phyloP scores from a whole-genome alignment of 2,888 invertebrate genomes.

The Aradus depressus region DNA sequence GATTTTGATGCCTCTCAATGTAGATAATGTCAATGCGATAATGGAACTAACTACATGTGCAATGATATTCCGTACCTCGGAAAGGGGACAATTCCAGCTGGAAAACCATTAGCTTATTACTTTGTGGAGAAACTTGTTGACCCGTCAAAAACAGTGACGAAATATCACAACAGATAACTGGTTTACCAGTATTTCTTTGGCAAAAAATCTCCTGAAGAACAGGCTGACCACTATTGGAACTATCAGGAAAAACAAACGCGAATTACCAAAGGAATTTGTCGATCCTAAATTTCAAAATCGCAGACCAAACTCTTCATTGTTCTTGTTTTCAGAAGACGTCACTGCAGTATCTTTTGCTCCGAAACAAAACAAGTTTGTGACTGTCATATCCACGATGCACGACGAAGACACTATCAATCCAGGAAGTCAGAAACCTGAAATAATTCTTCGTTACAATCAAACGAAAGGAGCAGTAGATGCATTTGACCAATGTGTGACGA shows the following conservation, averaged over 20 bases:
- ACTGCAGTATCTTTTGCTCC: slow-evolving; percentile 19
- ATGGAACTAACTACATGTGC: no score
- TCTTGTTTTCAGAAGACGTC: slow-evolving; percentile 12
- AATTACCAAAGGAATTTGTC: slow-evolving; percentile 32
- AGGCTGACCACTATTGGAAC: slow-evolving; percentile 24
- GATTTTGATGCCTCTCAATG: no score
- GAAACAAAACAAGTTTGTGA: slow-evolving; percentile 20
- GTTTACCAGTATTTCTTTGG: slow-evolving; percentile 27
- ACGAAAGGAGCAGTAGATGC: slow-evolving; percentile 32
- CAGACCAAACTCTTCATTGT: slow-evolving; percentile 1
- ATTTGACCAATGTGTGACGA: slow-evolving; percentile 29
- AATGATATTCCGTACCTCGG: slow-evolving; percentile 2
- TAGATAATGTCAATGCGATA: no score
- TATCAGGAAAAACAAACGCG: slow-evolving; percentile 29
- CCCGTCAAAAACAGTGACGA: no score
- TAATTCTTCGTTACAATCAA: slow-evolving; percentile 31
- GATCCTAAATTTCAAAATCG: slow-evolving; percentile 12
- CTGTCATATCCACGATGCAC: slow-evolving; percentile 12
- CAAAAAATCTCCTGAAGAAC: slow-evolving; percentile 23
- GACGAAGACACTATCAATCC: slow-evolving; percentile 22
- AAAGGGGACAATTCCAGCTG: slow-evolving; percentile 1
- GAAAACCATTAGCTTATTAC: background rate
- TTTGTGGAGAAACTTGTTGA: background rate
- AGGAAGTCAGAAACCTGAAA: slow-evolving; percentile 29
- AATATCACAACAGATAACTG: slow-evolving; percentile 26